Evolutionary conservation across 2,888 invertebrate genomes (phyloP), one percentile per base, ranked within the genome.

Genomic region (Hemistola chrysoprasaria): DNA sequence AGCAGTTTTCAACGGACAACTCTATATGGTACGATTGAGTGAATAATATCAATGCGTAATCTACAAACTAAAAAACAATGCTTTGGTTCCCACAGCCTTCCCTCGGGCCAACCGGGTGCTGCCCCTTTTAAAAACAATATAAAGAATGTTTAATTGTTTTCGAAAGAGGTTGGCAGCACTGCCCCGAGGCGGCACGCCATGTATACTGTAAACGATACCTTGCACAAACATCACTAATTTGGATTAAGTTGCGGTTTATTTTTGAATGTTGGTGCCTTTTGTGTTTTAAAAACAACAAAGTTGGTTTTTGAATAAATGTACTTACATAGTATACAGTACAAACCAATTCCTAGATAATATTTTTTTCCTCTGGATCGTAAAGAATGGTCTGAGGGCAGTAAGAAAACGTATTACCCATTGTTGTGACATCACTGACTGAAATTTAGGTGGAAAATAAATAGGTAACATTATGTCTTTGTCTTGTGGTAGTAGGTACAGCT

Each of bases 131-230:
- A 16, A 16, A 16, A 16, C 16, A 16, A 16, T 3, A 16, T 16
- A 16, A 16, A 16, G 16, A 63, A 63, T 65, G 65, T 65, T 69
- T 84, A 83, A 85, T 87, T 85, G 85, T 86, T 86, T 80, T 78
- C 62, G 65, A 77, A 65, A 83, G 83, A 83, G 83, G 81, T 66
- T 70, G 77, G 72, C 70, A 65, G 75, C 59, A 58, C 62, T 59
- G 78, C 83, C 85, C 72, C 58, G 66, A 65, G 84, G 83, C 77
- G 76, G 56, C 48, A 53, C 57, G 50, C 53, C 45, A 47, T 53
- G 37, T 56, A 61, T 50, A n/a, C 16, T 4, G 62, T 62, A 64
- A 70, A 50, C 62, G 64, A 65, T 68, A 65, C 68, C 63, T 63
- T 64, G 58, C 63, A 59, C 60, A 67, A 70, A 69, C 59, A 70